phyloP scores from a whole-genome alignment of 2,888 invertebrate genomes.

The Branchinecta sandiegonensis region DNA sequence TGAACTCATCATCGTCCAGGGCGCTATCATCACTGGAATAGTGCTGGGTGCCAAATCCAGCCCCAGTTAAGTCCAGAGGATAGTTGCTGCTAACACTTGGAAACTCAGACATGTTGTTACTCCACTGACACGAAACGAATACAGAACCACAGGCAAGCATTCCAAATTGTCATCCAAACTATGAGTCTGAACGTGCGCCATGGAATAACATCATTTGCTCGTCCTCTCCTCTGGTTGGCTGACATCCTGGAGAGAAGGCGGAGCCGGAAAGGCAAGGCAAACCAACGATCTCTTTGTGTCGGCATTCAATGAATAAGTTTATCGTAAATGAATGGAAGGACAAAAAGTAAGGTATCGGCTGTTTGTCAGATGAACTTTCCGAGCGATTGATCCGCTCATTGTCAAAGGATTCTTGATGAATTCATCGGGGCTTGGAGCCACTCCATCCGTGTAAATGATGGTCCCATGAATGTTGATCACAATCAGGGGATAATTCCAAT shows the following conservation, averaged over 20 bases:
- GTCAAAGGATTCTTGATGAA: neutral
- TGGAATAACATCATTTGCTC: conserved; percentile 6
- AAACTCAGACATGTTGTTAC: conserved; percentile 13
- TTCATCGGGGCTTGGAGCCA: conserved; percentile 8
- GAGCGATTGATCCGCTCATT: neutral
- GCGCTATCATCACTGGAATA: conserved; percentile 11
- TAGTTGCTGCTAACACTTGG: conserved; percentile 13
- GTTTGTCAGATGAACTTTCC: neutral
- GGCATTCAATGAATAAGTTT: no score
- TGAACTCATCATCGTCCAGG: conserved; percentile 26
- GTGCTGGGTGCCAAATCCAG: neutral
- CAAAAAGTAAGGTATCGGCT: conserved; percentile 3
- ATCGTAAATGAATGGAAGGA: neutral
- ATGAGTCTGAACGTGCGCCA: conserved; percentile 12
- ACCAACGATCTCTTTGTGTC: neutral
- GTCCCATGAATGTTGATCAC: neutral
- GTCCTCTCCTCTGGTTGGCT: neutral
- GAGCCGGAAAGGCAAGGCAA: neutral
- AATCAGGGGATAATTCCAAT: no score
- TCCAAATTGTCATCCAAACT: conserved; percentile 8
- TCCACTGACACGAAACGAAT: neutral
- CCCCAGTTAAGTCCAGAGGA: neutral
- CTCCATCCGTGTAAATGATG: conserved; percentile 11
- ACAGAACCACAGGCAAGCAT: neutral
- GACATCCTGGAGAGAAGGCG: neutral